A percentile compares a stretch with the other conserved stretches of the same genome.
Conservation (phyloP, 2,797 vertebrate species). For the Cynopterus sphinx region DNA sequence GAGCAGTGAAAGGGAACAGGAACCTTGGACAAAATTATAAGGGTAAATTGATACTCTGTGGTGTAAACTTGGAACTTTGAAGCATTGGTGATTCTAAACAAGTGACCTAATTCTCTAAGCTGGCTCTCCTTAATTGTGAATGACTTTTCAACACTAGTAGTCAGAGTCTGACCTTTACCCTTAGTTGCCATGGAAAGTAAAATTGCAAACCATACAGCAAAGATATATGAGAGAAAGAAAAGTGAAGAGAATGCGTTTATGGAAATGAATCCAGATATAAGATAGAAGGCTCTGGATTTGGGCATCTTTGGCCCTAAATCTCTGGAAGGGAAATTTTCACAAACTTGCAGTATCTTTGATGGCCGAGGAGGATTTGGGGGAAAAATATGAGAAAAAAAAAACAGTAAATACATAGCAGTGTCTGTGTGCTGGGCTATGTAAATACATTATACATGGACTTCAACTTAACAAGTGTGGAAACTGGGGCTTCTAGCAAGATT, state of each 20-base stretch:
- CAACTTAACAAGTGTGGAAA: background rate
- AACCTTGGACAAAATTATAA: background rate
- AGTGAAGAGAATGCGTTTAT: background rate
- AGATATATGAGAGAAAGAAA: background rate
- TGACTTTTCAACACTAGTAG: background rate
- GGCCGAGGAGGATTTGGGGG: background rate
- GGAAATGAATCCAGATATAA: constrained; percentile 22
- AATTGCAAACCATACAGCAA: background rate
- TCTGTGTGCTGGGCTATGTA: background rate
- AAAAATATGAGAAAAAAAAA: constrained; percentile 27
- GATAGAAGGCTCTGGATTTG: background rate
- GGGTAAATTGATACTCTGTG: background rate
- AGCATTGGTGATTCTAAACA: background rate
- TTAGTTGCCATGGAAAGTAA: background rate
- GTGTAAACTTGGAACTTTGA: background rate
- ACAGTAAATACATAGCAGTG: background rate
- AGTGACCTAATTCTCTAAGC: background rate
- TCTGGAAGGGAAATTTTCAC: background rate
- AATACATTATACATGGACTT: background rate
- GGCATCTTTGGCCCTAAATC: background rate
- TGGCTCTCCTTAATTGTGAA: background rate
- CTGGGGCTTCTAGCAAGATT: background rate
- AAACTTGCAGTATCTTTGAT: background rate
- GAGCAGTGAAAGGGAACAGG: background rate
- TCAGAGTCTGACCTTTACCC: background rate